Conservation (phyloP, 2,888 invertebrate species). For the Drosophila ustulata region DNA sequence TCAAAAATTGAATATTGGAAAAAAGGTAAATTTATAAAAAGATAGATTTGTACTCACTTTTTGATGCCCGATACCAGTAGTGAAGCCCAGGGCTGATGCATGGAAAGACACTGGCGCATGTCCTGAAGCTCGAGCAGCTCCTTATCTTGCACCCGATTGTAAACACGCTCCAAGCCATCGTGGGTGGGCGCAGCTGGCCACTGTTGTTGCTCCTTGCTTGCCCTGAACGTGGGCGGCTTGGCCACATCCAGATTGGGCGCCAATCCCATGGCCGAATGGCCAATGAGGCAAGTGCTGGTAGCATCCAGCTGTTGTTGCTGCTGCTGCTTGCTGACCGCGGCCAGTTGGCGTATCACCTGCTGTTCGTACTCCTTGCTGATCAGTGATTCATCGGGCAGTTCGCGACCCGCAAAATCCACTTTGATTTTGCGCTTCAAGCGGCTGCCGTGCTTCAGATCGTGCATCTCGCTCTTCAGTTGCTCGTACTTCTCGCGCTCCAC, state of each 20-base stretch:
- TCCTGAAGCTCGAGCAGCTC: conserved; percentile 93
- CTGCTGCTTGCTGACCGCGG: conserved; percentile 69
- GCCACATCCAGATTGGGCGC: conserved; percentile 66
- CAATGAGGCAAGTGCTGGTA: conserved; percentile 44
- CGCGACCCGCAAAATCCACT: conserved; percentile 91
- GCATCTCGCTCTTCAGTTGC: conserved; percentile 88
- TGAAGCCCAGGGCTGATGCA: conserved; percentile 99
- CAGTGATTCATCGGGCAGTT: conserved; percentile 86
- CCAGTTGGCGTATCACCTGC: conserved; percentile 83
- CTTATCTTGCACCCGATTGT: conserved; percentile 90
- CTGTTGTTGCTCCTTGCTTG: conserved; percentile 41
- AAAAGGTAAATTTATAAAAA: too few relatives aligned
- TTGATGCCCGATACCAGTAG: conserved; percentile 96
- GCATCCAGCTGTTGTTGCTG: conserved; percentile 9
- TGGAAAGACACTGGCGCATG: conserved; percentile 94
- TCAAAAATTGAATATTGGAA: too few relatives aligned
- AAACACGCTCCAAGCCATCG: conserved; percentile 75
- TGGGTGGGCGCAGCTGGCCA: conserved; percentile 19
- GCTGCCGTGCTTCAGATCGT: conserved; percentile 89
- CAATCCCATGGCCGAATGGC: conserved; percentile 55
- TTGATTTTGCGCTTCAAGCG: conserved; percentile 89
- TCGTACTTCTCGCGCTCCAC: conserved; percentile 89
- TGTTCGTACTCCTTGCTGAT: conserved; percentile 84
- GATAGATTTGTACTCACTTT: conserved; percentile 86
- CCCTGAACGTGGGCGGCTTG: conserved; percentile 70